Evolutionary conservation across 2,113 vertebrate species (phyloP), one percentile per base, ranked within the genome.

Genomic region (Aleadryas rufinucha): DNA sequence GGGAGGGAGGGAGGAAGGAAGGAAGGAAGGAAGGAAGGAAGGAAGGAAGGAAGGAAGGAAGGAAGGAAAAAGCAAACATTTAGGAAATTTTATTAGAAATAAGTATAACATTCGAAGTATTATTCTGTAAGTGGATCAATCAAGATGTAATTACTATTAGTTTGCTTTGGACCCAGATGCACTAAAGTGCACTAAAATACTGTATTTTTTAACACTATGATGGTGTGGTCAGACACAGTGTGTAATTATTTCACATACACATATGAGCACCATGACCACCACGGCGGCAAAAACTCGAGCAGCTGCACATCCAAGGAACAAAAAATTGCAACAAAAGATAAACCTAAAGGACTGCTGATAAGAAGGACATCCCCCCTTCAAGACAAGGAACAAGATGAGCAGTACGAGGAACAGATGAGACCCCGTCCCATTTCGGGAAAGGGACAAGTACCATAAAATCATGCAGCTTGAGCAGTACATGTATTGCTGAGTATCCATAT

Each of bases 351-450:
- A 54, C 10, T 83, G 41, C 21, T 88, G 24, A 16, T 16, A 71
- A 21, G 16, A 70, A 84, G 39, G 20, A 63, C 6, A 75, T 39
- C 8, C 17, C 28, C 33, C 8, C 33, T 39, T 59, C 57, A 37
- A 90, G 63, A 44, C 37, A 74, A 94, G 65, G 6, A 15, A 8
- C 23, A 50, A 74, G 45, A 54, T 10, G 30, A 70, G 35, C 27
- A 81, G 30, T 27, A 65, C 12, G 23, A 65, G 27, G 9, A 92
- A 54, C 10, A 84, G 64, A 59, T 39, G 8, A 84, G 14, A 89
- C 8, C 0, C 16, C 1, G 7, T 26, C 9, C 10, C 8, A 9
- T 80, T 69, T 44, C 2, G 1, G 53, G 31, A 85, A 52, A 33
- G 9, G 7, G 11, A 22, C 13, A 76, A 52, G 37, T 18, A 90